Base-by-base conservation (phyloP, 2,113 vertebrate genomes). In the Dissostichus mawsoni region DNA sequence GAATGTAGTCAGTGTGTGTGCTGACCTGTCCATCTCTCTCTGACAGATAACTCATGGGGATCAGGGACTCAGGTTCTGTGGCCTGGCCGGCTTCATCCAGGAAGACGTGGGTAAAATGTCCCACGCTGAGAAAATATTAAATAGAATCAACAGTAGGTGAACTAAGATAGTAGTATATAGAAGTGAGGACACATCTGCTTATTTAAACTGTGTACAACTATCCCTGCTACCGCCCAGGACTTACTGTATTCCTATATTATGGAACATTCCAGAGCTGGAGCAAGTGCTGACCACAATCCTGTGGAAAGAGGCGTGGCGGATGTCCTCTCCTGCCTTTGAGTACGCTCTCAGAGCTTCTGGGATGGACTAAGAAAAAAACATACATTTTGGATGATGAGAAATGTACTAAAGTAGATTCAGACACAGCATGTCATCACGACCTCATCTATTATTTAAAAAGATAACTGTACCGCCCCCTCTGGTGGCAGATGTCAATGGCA, bases 81-180 rank as follows among this genome's bases (percentile, higher is more conserved):
- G 98, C 98, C 90, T 99, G 98, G 4, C 97, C 98, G 0, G 98
- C 96, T 87, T 99, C 98, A 75, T 99, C 98, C 93, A 99, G 90
- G 89, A 99, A 97, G 13, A 97, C 90, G 1, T 99, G 98, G 2
- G 97, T 98, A 87, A 99, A 98, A 84, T 99, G 97, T 63, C 98
- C 97, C 50, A 96, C 89, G 73, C 98, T 99, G 71, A 55, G 41
- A 41, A 45, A 45, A 56, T 63, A 67, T 18, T 0, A 29, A 29
- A 29, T 29, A 29, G 78, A 64, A 70, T 11, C 3, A 11, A 66
- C 0, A 18, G 13, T 65, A 13, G 36, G 1, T 59, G 1, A 61
- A 17, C 33, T 23, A 4, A 63, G 3, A n/a, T 33, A 80, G 18
- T 4, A n/a, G 13, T 11, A 72, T n/a, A 68, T 23, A 36, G 25